These are phyloP conservation scores for Ephialtes manifestator DNA, from an alignment of 2,888 invertebrate genomes.

Conservation along the genomic window DNA sequence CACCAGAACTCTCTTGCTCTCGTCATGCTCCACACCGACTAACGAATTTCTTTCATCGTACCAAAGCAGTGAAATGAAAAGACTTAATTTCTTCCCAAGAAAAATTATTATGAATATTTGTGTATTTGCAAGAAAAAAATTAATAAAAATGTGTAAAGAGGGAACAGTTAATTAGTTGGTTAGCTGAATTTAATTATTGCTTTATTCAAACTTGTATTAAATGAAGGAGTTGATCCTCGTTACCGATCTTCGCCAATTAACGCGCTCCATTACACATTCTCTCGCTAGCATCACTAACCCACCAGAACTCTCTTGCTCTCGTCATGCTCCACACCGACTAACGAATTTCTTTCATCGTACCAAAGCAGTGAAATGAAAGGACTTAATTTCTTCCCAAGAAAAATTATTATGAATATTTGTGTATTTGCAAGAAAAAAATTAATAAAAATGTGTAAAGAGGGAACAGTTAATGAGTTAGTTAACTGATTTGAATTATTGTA, in stretches of 20 bases:
- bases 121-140: background rate
- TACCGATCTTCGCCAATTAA: no score
- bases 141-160: background rate
- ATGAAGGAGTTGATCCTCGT: no score
- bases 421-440: no score
- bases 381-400: background rate
- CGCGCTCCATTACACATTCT: conserved; percentile 46
- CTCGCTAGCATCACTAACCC: background rate
- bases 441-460: background rate
- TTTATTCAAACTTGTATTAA: no score
- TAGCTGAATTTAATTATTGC: background rate
- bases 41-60: conserved; percentile 38
- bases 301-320: background rate
- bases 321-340: background rate
- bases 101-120: background rate
- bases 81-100: background rate
- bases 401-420: background rate
- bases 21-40: background rate
- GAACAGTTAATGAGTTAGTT: background rate
- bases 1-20: background rate
- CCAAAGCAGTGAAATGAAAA: background rate
- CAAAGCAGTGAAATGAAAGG: background rate
- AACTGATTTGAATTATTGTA: background rate
- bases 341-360: conserved; percentile 40
- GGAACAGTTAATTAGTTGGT: background rate